Evolutionary conservation across 2,797 vertebrate species (phyloP).

Genomic region (Distichodus sexfasciatus): DNA sequence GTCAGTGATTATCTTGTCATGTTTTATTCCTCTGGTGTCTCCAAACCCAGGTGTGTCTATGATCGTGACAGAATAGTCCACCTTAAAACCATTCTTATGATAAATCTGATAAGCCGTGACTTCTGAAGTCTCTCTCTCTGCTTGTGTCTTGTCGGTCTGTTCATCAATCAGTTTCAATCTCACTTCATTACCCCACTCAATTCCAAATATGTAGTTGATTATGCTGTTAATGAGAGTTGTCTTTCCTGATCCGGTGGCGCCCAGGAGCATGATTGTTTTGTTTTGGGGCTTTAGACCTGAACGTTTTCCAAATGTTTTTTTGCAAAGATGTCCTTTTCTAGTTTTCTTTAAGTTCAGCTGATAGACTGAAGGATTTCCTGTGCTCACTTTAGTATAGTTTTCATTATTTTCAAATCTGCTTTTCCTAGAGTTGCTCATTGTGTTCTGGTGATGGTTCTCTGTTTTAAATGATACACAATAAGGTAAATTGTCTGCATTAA

Average conservation of each 20-base stretch:
- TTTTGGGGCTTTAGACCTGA: not conserved
- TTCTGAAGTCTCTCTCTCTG: slow-evolving; percentile 47
- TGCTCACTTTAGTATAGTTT: not conserved
- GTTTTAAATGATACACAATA: not conserved
- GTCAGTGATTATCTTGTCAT: slow-evolving; percentile 47
- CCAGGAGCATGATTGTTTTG: slow-evolving; percentile 27
- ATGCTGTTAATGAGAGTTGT: slow-evolving; percentile 42
- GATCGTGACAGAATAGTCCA: slow-evolving; percentile 52
- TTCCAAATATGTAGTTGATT: slow-evolving; percentile 55
- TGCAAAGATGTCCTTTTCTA: not conserved
- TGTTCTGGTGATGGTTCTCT: not conserved
- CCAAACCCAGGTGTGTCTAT: slow-evolving; percentile 60
- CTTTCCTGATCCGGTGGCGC: slow-evolving; percentile 45
- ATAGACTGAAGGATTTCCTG: not conserved
- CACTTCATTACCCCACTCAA: slow-evolving; percentile 41
- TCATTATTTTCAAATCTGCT: not conserved
- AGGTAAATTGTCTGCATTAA: too few relatives aligned
- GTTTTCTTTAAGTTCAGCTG: not conserved
- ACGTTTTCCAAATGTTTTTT: not conserved
- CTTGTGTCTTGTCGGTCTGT: slow-evolving; percentile 39
- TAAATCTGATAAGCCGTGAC: slow-evolving; percentile 57
- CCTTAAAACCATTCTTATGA: slow-evolving; percentile 33
- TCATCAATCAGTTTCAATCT: slow-evolving; percentile 54
- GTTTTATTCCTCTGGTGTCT: slow-evolving; percentile 46
- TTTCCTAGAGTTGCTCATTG: not conserved